Evolutionary conservation across 2,888 invertebrate genomes (phyloP).

Genomic region (Hirtodrosophila histrioides): DNA sequence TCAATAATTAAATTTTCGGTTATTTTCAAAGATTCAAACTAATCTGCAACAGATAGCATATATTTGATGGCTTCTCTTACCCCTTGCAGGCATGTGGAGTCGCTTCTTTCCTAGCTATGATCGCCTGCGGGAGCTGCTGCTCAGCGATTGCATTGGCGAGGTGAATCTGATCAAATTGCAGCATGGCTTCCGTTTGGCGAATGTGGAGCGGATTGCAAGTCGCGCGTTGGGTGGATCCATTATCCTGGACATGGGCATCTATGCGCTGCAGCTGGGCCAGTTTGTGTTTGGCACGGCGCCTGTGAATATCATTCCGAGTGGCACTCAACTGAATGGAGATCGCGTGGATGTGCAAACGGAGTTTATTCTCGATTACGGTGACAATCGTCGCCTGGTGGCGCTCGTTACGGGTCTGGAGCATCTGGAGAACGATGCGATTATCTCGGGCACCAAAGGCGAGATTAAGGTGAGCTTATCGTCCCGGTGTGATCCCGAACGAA

Average conservation of each 20-base stretch:
- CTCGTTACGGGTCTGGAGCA: conserved; percentile 68
- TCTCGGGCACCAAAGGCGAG: conserved; percentile 83
- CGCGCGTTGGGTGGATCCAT: conserved; percentile 92
- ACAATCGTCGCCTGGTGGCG: conserved; percentile 75
- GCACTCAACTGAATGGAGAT: conserved; percentile 87
- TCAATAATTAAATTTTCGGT: too few relatives aligned
- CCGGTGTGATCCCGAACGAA: background rate
- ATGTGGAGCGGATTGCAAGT: conserved; percentile 80
- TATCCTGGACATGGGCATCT: conserved; percentile 91
- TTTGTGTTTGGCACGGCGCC: conserved; percentile 90
- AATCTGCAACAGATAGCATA: too few relatives aligned
- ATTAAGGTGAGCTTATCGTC: conserved; percentile 76
- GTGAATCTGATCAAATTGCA: conserved; percentile 86
- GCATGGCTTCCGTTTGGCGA: conserved; percentile 57
- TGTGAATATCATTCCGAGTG: conserved; percentile 87
- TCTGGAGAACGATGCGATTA: conserved; percentile 78
- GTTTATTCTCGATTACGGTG: conserved; percentile 79
- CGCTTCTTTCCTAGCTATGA: conserved; percentile 92
- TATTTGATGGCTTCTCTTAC: background rate
- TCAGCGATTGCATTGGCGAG: conserved; percentile 89
- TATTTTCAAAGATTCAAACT: too few relatives aligned
- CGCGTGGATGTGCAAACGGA: conserved; percentile 86
- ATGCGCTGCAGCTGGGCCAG: conserved; percentile 89
- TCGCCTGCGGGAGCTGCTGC: conserved; percentile 88
- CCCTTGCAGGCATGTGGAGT: conserved; percentile 89